These are phyloP conservation scores for Gallinago media DNA, from an alignment of 2,113 vertebrate genomes.

Conservation along the genomic window DNA sequence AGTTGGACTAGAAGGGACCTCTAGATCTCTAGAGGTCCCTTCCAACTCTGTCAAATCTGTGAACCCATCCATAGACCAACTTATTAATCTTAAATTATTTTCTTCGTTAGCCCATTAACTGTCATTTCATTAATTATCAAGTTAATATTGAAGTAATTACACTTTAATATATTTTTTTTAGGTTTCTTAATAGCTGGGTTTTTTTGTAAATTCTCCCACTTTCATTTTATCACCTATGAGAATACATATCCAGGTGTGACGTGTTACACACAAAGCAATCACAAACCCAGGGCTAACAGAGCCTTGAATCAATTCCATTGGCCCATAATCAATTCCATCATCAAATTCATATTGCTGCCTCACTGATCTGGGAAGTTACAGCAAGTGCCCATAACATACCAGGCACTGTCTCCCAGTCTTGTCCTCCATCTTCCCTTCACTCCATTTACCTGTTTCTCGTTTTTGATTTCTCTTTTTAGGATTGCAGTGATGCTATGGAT, in stretches of 20 bases:
- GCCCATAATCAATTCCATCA: neutral
- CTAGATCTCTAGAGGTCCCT: too few relatives aligned
- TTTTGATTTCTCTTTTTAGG: neutral
- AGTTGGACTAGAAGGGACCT: too few relatives aligned
- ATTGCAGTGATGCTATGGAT: neutral
- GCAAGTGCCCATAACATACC: neutral
- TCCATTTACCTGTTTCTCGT: too few relatives aligned
- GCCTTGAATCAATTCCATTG: neutral
- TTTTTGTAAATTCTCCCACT: neutral
- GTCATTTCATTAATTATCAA: neutral
- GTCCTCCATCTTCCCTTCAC: neutral
- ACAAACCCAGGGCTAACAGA: neutral
- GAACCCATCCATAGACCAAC: neutral
- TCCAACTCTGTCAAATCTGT: too few relatives aligned
- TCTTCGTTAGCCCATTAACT: neutral
- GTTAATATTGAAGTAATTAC: neutral
- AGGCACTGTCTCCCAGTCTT: neutral
- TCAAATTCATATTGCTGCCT: neutral
- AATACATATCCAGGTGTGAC: neutral
- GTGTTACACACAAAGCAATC: neutral
- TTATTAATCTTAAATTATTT: neutral
- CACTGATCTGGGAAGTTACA: neutral
- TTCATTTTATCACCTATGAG: neutral
- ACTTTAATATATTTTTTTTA: neutral
- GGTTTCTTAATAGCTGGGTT: neutral